Base-by-base conservation (phyloP, 1,140 invertebrate genomes). In the Amphibalanus amphitrite region DNA sequence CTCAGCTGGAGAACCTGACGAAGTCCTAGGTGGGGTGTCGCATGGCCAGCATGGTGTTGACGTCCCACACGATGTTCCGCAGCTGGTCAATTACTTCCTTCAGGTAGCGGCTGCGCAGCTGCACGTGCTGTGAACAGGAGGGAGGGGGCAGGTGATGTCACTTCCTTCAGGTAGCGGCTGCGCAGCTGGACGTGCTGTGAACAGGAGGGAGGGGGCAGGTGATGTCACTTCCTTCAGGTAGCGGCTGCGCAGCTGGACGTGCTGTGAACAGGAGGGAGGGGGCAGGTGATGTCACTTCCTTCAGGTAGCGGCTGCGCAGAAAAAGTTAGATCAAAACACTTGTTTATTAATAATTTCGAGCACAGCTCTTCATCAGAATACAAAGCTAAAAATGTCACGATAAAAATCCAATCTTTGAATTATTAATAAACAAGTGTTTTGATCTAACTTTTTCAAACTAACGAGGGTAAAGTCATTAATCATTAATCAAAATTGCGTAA, bases 1-100 rank as follows among this genome's bases (percentile, higher is more conserved):
- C 47, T 3, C 13, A 6, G 47, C 47, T 59, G 47, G 1, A 13
- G 23, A 13, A 38, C 1, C 47, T 59, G 13, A 23, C 47, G 47
- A 1, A 8, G 47, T 8, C 1, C 47, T 59, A 13, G 6, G 47
- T 13, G 10, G 10, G 47, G 47, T 59, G 47, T 1, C 47, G 47
- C 92, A 95, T 95, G 28, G 89, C 89, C 68, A 97, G 83, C 94
- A 96, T 96, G 1, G 92, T 95, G 79, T 96, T 96, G 33, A 96
- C 95, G 82, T 96, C 93, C 87, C 92, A 96, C 76, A 96, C 93
- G 70, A 96, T 93, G 70, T 90, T 87, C 74, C 93, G 83, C 70
- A 95, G 82, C 77, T 92, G 89, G 79, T 95, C 93, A 73, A 97
- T 95, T 29, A 96, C 88, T 82, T 96, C 93, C 79, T 95, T 94